Evolutionary conservation across 2,888 invertebrate genomes (phyloP).

Genomic region (Sialis lutaria): DNA sequence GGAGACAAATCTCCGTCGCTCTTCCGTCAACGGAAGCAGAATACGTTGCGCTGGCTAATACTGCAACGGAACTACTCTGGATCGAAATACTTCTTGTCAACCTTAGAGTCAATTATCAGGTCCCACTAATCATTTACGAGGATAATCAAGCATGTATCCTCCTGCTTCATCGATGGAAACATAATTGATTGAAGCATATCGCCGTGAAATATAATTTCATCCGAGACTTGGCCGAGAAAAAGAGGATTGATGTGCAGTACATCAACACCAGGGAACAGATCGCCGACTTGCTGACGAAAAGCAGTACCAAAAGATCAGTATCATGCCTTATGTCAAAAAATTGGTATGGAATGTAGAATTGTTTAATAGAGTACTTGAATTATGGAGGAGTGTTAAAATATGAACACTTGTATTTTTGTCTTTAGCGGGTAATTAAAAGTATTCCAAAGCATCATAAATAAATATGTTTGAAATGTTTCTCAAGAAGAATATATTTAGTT

Average conservation of each 20-base stretch:
- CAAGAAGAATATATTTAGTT: too few species aligned
- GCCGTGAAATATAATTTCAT: too few species aligned
- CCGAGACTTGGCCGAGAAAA: slow-evolving; percentile 1
- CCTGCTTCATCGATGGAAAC: slow-evolving; percentile 11
- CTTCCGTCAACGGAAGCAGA: too few species aligned
- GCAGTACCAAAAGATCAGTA: neutral
- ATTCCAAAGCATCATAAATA: too few species aligned
- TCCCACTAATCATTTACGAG: neutral
- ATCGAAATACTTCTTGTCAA: slow-evolving; percentile 6
- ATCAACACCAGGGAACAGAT: slow-evolving; percentile 6
- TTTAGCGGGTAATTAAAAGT: too few species aligned
- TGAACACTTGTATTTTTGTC: too few species aligned
- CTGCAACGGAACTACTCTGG: slow-evolving; percentile 13
- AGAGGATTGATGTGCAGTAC: slow-evolving; percentile 2
- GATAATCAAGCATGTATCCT: too few species aligned
- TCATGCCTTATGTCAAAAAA: neutral
- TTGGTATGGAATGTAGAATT: neutral
- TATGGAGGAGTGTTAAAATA: neutral
- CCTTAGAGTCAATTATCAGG: neutral
- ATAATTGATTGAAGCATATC: slow-evolving; percentile 7
- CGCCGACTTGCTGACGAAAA: slow-evolving; percentile 6
- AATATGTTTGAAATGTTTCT: too few species aligned
- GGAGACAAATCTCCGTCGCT: slow-evolving; percentile 12
- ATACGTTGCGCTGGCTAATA: slow-evolving; percentile 11
- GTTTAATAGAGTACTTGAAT: too few species aligned